Evolutionary conservation across 2,797 vertebrate species (phyloP), one percentile per base, ranked within the genome.

Genomic region (Australoheros facetus): DNA sequence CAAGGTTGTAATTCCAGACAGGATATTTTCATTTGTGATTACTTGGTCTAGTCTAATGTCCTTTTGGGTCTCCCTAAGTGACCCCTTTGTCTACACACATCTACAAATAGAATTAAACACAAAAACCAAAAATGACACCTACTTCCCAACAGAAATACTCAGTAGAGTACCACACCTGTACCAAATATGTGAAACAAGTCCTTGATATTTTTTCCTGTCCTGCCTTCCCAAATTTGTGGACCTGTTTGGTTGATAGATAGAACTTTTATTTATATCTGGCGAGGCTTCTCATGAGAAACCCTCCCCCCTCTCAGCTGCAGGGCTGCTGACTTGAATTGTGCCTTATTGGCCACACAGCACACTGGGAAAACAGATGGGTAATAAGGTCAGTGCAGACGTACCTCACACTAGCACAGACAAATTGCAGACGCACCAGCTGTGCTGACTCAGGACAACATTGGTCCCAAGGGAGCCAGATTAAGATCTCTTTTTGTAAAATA

Each of bases 301-400:
- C 78, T 74, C 62, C 48, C 48, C 48, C 37, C 78, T 78, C 78
- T 89, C 91, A 90, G 92, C 91, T 93, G 91, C 91, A 78, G 82
- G 83, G 84, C 84, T 93, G 93, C 93, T 93, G 93, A 94, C 90
- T 85, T 86, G 89, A 91, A 87, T 93, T 92, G 77, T 83, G 85
- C 87, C 78, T 91, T 54, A 80, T 72, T 89, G 86, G 91, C 92
- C 89, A 79, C 85, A 71, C 77, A 7, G 84, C 90, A 87, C 89
- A 78, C 70, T 66, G 82, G 76, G 72, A 92, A 69, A 93, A 89
- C 94, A 95, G 94, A 94, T 93, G 93, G 92, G 82, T 93, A 94
- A 93, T 93, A 91, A 94, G 94, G 94, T 95, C 93, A 93, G 81
- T 81, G 87, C 83, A 91, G 88, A 91, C 82, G 76, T 71, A 87